Evolutionary conservation across 2,888 invertebrate species (phyloP), one percentile per base, ranked within the genome.

Genomic region (Pammene fasciana): DNA sequence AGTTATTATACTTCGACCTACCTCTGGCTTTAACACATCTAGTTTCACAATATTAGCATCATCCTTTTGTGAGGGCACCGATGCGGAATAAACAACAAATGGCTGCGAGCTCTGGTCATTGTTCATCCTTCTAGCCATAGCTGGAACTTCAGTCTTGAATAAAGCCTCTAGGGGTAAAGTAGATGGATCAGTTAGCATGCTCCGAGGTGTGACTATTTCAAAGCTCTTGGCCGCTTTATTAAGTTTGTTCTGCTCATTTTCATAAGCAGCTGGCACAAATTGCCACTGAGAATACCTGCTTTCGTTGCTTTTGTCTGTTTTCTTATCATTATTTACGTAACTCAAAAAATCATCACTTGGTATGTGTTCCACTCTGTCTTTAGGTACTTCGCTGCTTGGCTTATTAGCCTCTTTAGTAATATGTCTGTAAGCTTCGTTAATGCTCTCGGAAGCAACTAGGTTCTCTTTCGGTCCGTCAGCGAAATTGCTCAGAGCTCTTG

Each of bases 81-180:
- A 82, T 9, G 91, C 86, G 5, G 93, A 93, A 75, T 93, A 93
- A 0, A 93, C 91, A 2, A 92, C 79, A 76, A 90, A 93, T 0
- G 92, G 91, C 75, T 88, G 86, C 38, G 82, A 86, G n/a, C 75
- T 78, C 45, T 72, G 74, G n/a, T 79, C 78, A 45, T 81, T 77
- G 66, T 72, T 79, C 2, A 82, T 73, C 80, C 86, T 86, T 71
- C 81, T 84, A 5, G 84, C 84, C 72, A 78, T 84, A 2, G 82
- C 70, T 0, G 93, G 90, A 62, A 86, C 88, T 79, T 94, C 88
- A 67, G 93, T 93, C 80, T 94, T 94, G 76, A 96, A 96, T 9
- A 96, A 85, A 1, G 94, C 95, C 86, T 96, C 95, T 73, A 96
- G 83, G 11, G 96, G 87, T 72, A 96, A 93, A 0, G 95, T 96